Evolutionary conservation across 2,888 invertebrate species (phyloP), one percentile per base, ranked within the genome.

Genomic region (Pandemis corylana): DNA sequence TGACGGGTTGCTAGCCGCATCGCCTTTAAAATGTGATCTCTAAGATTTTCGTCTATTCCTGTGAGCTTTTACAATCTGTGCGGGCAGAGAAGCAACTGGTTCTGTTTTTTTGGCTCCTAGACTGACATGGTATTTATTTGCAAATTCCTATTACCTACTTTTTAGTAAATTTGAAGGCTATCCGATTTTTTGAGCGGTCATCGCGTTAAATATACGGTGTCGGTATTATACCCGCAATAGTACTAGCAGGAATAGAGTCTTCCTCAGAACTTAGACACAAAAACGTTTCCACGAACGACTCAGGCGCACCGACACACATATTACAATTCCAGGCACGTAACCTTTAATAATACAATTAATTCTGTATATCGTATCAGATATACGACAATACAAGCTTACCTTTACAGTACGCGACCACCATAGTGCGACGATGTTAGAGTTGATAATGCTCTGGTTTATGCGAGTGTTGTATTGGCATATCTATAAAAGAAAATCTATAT

Each of bases 291-390:
- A 76, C 84, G 90, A 90, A 77, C 73, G 79, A 86, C 86, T 88
- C 87, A 89, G 87, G 84, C 81, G 79, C 76, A 84, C 87, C 89
- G 87, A 86, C 86, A 71, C 61, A 75, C 82, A 77, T 76, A 84
- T 92, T 86, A 82, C 76, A 79, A 93, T 91, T 91, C 92, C 77
- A 78, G 68, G 62, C 88, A 80, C 89, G 87, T 84, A 75, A 78
- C 72, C 87, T 85, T 87, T 93, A 92, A 93, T 93, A 93, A 93
- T 93, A 92, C 90, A 92, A 93, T 93, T 93, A 93, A 93, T 91
- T 92, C 92, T 79, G 88, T 88, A 84, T 89, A 87, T 87, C 85
- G 85, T 87, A 87, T 88, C 85, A 83, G 87, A 88, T 89, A 86
- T 82, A 78, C 68, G 20, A 76, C 71, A 79, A 78, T 76, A 73